Evolutionary conservation across 2,888 invertebrate species (phyloP), one percentile per base, ranked within the genome.

Genomic region (Ethmia dodecea): DNA sequence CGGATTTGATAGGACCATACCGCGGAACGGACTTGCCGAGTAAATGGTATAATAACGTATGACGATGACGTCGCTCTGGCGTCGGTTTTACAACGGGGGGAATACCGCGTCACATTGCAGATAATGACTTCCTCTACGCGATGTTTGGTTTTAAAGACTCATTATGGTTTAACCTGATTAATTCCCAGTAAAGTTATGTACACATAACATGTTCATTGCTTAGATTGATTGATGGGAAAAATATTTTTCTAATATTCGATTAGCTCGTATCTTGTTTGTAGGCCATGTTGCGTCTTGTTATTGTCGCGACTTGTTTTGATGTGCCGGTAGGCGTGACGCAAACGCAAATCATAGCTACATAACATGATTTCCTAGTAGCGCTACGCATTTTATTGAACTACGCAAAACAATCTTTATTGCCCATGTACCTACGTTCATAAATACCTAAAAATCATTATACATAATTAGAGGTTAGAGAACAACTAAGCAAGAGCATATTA

Each of bases 71-170:
- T 35, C 43, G 37, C 37, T 37, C 38, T 43, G 42, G 40, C 47
- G n/a, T n/a, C n/a, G n/a, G n/a, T n/a, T n/a, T n/a, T 43, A 46
- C 49, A 47, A 45, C 46, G 74, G 79, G 74, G 79, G 79, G 64
- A 79, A 74, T 74, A 73, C 79, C 74, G 52, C 60, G 69, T 72
- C 70, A 73, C 46, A 39, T 36, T 35, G 28, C 35, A 45, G 60
- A 67, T 69, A 62, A 57, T 51, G 39, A 52, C 51, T 58, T 54
- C 51, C 53, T 53, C 34, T 26, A 32, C 24, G n/a, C n/a, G n/a
- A n/a, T n/a, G n/a, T n/a, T n/a, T n/a, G n/a, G n/a, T n/a, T 22
- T 22, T 9, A 22, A 22, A 22, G 22, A n/a, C n/a, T n/a, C n/a
- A n/a, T n/a, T n/a, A n/a, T n/a, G n/a, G n/a, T n/a, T n/a, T n/a